These are phyloP conservation scores for Eilema sororculum DNA, from an alignment of 2,888 invertebrate genomes.

Conservation along the genomic window DNA sequence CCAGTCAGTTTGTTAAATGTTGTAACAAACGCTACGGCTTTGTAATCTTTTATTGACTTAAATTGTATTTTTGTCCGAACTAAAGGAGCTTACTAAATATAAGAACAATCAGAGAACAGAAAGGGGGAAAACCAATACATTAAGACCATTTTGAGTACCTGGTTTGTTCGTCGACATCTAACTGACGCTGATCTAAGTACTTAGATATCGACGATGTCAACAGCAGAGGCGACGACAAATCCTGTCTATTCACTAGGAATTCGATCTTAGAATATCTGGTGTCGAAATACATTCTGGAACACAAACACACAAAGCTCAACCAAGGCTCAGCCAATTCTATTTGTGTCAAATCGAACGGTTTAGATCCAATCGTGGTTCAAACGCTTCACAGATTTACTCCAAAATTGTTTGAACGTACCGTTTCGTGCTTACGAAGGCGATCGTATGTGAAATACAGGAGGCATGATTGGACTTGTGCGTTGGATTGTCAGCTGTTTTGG, in stretches of 20 bases:
- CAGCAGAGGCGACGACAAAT: constrained; percentile 36
- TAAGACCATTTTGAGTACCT: too few species aligned
- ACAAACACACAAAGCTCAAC: constrained; percentile 55
- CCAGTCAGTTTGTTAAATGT: too few species aligned
- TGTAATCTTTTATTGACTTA: too few species aligned
- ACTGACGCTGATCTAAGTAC: not conserved
- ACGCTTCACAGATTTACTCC: constrained; percentile 49
- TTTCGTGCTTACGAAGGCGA: constrained; percentile 25
- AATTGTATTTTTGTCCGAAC: too few species aligned
- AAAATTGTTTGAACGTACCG: constrained; percentile 48
- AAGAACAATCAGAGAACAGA: too few species aligned
- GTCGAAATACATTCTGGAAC: constrained; percentile 57
- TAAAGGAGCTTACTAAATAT: too few species aligned
- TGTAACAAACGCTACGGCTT: too few species aligned
- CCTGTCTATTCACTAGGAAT: constrained; percentile 41
- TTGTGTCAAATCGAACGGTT: constrained; percentile 69
- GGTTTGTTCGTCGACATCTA: too few species aligned
- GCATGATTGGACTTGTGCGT: constrained; percentile 17
- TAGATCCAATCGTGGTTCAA: constrained; percentile 58
- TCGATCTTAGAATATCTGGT: constrained; percentile 51
- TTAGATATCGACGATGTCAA: not conserved
- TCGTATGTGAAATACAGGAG: constrained; percentile 30
- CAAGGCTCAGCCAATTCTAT: constrained; percentile 52
- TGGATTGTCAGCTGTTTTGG: constrained; percentile 18
- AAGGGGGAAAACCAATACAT: too few species aligned